Base-by-base conservation (phyloP, 2,888 invertebrate genomes). In the Meta bourneti region DNA sequence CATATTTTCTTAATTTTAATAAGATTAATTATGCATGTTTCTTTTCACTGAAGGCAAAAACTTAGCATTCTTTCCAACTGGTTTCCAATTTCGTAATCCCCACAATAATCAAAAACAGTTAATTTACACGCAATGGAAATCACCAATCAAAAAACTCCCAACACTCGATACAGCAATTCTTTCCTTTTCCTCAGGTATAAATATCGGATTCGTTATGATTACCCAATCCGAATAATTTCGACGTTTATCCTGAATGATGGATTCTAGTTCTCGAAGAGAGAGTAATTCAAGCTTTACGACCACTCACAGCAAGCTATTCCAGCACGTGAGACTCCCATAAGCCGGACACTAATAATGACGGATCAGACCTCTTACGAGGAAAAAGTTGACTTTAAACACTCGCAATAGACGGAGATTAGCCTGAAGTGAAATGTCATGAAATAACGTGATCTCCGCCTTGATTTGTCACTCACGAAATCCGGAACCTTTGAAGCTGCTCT, bases 311-410 rank as follows among this genome's bases (percentile, higher is more conserved):
- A 9, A 61, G 9, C 16, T 34, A 34, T 34, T 34, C 9, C 7
- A 11, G 79, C 69, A 61, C 79, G 79, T 79, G 61, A 54, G 61
- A 79, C 54, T 34, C 61, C 61, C 61, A 61, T 34, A 79, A 79
- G 79, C n/a, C 20, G 61, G 78, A 72, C 87, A 80, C 71, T 87
- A 87, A 87, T 87, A 87, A 80, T 87, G 87, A 87, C 79, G 79
- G 54, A 87, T 87, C 79, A 79, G 48, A 13, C 48, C n/a, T 79
- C 80, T 20, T 52, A 52, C 6, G n/a, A 72, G 70, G 34, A 78
- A 75, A 61, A 84, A 79, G 84, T 74, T 49, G 84, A 54, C 84
- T 84, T 84, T 74, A 84, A 84, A 84, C 84, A 61, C 84, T 84
- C 74, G 11, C 20, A 84, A 84, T 71, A 54, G 84, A 74, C 81